Conservation (phyloP, 2,797 vertebrate genomes). For the Saxicola maurus region DNA sequence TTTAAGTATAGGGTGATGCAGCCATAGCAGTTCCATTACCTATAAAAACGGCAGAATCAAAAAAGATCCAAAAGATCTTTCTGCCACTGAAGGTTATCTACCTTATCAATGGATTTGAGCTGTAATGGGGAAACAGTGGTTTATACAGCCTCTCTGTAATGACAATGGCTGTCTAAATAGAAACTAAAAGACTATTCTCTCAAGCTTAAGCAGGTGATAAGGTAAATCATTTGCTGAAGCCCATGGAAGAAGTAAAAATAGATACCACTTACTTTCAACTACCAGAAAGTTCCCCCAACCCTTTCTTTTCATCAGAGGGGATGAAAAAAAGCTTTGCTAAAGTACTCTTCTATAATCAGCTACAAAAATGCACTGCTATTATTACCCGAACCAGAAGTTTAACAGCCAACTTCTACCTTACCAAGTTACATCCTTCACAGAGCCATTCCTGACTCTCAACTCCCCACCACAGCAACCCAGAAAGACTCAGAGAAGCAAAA, state of each 20-base stretch:
- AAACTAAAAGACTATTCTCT: neutral
- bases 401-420: neutral
- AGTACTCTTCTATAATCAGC: neutral
- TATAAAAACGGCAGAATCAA: neutral
- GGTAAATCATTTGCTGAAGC: neutral
- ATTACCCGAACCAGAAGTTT: neutral
- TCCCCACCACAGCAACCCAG: neutral
- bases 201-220: neutral
- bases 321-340: neutral
- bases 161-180: neutral
- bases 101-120: neutral
- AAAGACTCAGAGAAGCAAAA: neutral
- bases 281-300: neutral
- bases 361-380: neutral
- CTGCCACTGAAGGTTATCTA: neutral
- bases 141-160: neutral
- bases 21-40: neutral
- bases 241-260: neutral
- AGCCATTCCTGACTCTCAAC: neutral
- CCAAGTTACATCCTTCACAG: fast-evolving
- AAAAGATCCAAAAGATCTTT: neutral
- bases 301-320: neutral
- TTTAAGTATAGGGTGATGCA: neutral
- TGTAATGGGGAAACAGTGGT: neutral
- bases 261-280: neutral